These are phyloP conservation scores for Phenganax marumi DNA, from an alignment of 92 coral and sea anemone genomes.

Conservation along the genomic window DNA sequence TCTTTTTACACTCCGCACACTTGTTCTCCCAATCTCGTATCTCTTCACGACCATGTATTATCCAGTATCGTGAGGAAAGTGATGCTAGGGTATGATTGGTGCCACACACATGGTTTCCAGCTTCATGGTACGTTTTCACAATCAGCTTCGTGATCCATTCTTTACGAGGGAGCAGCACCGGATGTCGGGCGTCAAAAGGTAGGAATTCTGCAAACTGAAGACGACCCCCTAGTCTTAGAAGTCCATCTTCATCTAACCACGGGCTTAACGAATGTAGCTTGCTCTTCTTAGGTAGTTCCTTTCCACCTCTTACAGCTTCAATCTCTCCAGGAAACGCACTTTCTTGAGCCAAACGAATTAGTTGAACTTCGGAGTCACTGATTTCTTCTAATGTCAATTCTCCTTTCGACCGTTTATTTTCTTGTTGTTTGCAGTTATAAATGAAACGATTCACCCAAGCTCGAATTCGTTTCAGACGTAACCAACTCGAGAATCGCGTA, in stretches of 20 bases:
- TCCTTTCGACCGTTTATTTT: not conserved
- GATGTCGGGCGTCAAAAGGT: constrained; percentile 50
- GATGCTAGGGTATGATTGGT: constrained; percentile 58
- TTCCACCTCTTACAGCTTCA: constrained; percentile 18
- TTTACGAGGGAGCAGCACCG: constrained; percentile 57
- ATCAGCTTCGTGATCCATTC: constrained; percentile 55
- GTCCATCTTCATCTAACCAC: constrained; percentile 46
- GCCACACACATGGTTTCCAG: constrained; percentile 53
- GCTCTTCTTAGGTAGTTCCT: constrained; percentile 41
- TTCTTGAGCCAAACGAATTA: not conserved
- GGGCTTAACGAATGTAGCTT: constrained; percentile 34
- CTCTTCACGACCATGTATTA: constrained; percentile 60
- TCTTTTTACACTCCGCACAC: constrained; percentile 55
- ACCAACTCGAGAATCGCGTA: constrained; percentile 6
- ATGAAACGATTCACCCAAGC: constrained; percentile 11
- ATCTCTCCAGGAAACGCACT: not conserved
- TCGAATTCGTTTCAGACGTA: constrained; percentile 9
- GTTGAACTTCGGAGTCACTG: not conserved
- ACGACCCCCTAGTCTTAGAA: constrained; percentile 55
- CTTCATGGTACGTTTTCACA: constrained; percentile 50
- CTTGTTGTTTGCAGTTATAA: not conserved
- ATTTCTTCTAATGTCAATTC: not conserved
- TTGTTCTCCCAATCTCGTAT: constrained; percentile 62
- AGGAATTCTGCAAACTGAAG: constrained; percentile 47
- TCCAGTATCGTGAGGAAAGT: constrained; percentile 53